These are phyloP conservation scores for Prinia subflava DNA, from an alignment of 2,113 vertebrate species.

Conservation along the genomic window DNA sequence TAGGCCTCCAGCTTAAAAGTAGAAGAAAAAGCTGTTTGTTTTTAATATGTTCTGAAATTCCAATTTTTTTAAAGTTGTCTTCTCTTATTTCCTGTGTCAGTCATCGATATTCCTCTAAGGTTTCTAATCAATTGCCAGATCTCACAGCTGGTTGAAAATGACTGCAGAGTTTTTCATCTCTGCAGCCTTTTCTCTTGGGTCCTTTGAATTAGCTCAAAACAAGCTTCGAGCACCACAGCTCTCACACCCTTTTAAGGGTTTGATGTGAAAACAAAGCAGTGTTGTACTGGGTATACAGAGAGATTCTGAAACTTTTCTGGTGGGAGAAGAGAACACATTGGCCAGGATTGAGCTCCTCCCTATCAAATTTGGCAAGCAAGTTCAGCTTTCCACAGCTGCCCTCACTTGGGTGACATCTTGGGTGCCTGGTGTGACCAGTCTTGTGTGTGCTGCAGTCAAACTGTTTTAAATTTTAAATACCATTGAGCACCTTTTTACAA, in stretches of 20 bases:
- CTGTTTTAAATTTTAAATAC: neutral
- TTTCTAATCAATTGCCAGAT: neutral
- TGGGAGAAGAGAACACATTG: neutral
- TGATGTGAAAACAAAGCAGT: neutral
- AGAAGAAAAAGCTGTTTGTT: neutral
- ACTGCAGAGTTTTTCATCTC: neutral
- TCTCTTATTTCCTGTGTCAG: neutral
- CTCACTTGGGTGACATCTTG: neutral
- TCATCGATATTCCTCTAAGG: neutral
- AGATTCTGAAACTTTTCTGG: neutral
- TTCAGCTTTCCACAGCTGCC: neutral
- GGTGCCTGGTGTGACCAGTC: neutral
- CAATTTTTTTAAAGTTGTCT: neutral
- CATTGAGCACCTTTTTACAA: neutral
- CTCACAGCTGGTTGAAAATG: neutral
- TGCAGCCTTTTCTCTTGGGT: neutral
- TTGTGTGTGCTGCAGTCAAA: neutral
- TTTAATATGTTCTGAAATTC: neutral
- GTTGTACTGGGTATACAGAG: neutral
- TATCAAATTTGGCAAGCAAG: neutral
- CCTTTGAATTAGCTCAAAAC: neutral
- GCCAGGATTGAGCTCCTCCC: neutral
- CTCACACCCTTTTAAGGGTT: neutral
- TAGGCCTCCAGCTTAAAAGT: neutral
- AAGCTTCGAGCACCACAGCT: accelerated